A percentile compares a stretch with the other conserved stretches of the same genome.
Evolutionary conservation across 2,888 invertebrate species (phyloP).

Genomic region (Clanis bilineata): DNA sequence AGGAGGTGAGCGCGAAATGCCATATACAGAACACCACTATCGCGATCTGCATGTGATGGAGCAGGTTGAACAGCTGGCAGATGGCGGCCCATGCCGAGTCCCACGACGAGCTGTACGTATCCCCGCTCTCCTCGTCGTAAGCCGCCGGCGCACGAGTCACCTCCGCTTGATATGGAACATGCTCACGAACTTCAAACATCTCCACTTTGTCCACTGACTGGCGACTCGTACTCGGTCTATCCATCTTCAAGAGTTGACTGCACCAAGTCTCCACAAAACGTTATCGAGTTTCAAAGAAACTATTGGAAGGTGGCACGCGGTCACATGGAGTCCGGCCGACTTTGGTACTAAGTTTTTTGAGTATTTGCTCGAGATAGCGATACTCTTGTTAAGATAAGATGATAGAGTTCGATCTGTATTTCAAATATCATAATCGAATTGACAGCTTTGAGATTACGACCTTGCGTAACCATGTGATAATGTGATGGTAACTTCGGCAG

Average conservation of each 20-base stretch:
- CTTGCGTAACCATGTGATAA: constrained; percentile 67
- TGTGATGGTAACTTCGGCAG: constrained; percentile 43
- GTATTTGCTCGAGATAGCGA: constrained; percentile 39
- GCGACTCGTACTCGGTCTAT: constrained; percentile 69
- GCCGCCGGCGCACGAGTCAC: constrained; percentile 64
- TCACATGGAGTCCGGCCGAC: constrained; percentile 44
- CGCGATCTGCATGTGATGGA: constrained; percentile 74
- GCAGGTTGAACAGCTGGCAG: constrained; percentile 68
- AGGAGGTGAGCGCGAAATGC: constrained; percentile 68
- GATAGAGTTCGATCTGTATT: constrained; percentile 51
- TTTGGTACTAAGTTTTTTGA: constrained; percentile 48
- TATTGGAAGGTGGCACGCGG: constrained; percentile 30
- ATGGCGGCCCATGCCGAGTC: constrained; percentile 68
- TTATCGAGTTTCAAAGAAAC: constrained; percentile 28
- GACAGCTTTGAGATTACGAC: constrained; percentile 67
- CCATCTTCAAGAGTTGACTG: constrained; percentile 50
- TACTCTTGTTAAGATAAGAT: constrained; percentile 53
- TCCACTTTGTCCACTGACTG: constrained; percentile 70
- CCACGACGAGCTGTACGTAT: constrained; percentile 59
- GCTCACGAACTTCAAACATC: constrained; percentile 73
- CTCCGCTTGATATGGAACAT: constrained; percentile 74
- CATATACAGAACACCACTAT: constrained; percentile 72
- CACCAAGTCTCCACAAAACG: constrained; percentile 50
- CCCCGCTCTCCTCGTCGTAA: constrained; percentile 71
- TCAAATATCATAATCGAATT: constrained; percentile 53